Evolutionary conservation across 2,797 vertebrate genomes (phyloP).

Genomic region (Hephaestus fuliginosus): DNA sequence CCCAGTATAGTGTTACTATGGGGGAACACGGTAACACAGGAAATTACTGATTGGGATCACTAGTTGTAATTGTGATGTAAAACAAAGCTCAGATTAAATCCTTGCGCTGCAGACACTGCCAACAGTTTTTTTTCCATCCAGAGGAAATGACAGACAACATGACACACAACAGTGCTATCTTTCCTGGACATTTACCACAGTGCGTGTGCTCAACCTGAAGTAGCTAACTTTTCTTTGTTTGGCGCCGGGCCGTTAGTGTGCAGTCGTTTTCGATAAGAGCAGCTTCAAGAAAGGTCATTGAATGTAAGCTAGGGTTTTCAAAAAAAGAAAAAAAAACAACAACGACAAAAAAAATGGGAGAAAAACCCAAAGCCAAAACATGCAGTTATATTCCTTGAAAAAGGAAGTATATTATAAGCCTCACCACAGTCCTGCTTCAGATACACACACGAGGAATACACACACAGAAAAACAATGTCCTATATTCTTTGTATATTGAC

Average conservation of each 20-base stretch:
- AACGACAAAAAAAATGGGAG: background rate
- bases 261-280: too few species aligned
- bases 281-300: slow-evolving; percentile 38
- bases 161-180: background rate
- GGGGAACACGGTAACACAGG: slow-evolving; percentile 9
- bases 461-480: slow-evolving; percentile 35
- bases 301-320: slow-evolving; percentile 38
- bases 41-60: slow-evolving; percentile 57
- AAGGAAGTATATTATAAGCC: slow-evolving; percentile 21
- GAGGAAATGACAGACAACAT: slow-evolving; percentile 31
- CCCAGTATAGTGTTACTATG: too few species aligned
- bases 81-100: slow-evolving; percentile 43
- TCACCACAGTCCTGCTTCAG: slow-evolving; percentile 20
- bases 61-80: slow-evolving; percentile 43
- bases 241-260: background rate
- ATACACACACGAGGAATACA: slow-evolving; percentile 16
- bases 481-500: slow-evolving; percentile 21
- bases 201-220: background rate
- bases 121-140: slow-evolving; percentile 16
- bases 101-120: slow-evolving; percentile 2
- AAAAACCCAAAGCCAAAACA: background rate
- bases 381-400: slow-evolving; percentile 16
- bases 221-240: background rate
- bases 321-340: slow-evolving; percentile 1
- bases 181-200: background rate